Percentiles rank a stretch among this genome's conserved stretches.
Conservation (phyloP, 1,140 invertebrate species). For the Scaptomyza graminum region DNA sequence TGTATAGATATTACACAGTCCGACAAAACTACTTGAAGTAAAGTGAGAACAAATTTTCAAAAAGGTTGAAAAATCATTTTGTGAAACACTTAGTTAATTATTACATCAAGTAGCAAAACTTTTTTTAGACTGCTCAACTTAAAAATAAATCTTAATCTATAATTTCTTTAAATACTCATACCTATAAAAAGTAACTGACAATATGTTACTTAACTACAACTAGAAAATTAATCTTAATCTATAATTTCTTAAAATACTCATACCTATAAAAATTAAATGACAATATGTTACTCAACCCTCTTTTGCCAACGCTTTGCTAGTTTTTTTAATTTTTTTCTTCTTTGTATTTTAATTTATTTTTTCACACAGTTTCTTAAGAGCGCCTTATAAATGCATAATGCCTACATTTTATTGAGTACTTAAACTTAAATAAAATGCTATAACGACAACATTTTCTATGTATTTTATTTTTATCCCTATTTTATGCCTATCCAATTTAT, state of each 20-base stretch:
- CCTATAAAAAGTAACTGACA: neutral
- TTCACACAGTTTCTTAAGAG: constrained; percentile 20
- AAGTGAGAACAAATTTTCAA: constrained; percentile 44
- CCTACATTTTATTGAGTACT: constrained; percentile 23
- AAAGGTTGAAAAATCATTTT: constrained; percentile 51
- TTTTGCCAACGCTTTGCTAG: constrained; percentile 49
- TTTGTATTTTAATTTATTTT: constrained; percentile 18
- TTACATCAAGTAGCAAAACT: neutral
- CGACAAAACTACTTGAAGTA: constrained; percentile 17
- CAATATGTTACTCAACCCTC: neutral
- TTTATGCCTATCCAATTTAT: constrained; percentile 76
- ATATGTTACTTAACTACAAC: neutral
- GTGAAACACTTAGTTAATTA: constrained; percentile 2
- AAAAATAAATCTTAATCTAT: neutral
- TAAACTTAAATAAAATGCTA: constrained; percentile 43
- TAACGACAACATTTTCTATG: constrained; percentile 73
- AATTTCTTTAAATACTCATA: neutral
- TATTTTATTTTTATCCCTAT: constrained; percentile 71
- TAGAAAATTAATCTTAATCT: no score
- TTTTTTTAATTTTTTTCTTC: constrained; percentile 46
- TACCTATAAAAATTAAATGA: neutral
- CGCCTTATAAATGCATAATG: constrained; percentile 33
- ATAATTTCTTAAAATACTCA: neutral
- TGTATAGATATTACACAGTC: constrained; percentile 14
- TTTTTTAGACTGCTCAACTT: constrained; percentile 1